Base-by-base conservation (phyloP, 2,113 vertebrate genomes). In the Hipposideros armiger region DNA sequence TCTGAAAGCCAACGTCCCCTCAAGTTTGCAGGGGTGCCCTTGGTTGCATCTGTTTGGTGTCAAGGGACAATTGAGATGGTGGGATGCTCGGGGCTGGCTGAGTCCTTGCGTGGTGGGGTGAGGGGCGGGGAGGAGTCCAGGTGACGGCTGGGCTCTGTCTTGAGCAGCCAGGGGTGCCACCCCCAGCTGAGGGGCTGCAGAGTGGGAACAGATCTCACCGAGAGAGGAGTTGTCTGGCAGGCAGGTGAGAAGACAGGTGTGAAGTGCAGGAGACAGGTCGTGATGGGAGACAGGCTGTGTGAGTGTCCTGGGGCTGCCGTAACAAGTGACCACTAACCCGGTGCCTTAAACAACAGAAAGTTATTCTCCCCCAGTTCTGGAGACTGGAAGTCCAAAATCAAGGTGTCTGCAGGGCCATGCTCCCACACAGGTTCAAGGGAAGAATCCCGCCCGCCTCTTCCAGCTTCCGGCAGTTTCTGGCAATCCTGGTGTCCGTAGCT, bases 221-320 rank as follows among this genome's bases (percentile, higher is more conserved):
- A 72, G 8, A 56, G 70, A 36, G 50, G 66, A 14, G 32, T 0
- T 9, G 0, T 42, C 14, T 5, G 50, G 42, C 40, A 30, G 72
- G 54, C 66, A 67, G 62, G 52, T 7, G 15, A 80, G 40, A 3
- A 1, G 0, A 11, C 81, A 4, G 20, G 69, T 26, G 69, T 28
- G 84, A n/a, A 17, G 13, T 30, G 67, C 58, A 0, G 16, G 47
- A 56, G 36, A 22, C 11, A 3, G 62, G 20, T 19, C 1, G 0
- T 1, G 13, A 32, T 2, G 0, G 47, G 64, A 4, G 8, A 15
- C 45, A 36, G 47, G 9, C 1, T 0, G 15, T 64, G 10, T 64
- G 15, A n/a, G 30, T 24, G 56, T 47, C 77, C 77, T 45, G n/a
- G 36, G 56, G 67, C 3, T 7, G 45, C 77, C 16, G 1, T 4